phyloP scores from a whole-genome alignment of 2,113 vertebrate genomes.

The Nanorana parkeri region DNA sequence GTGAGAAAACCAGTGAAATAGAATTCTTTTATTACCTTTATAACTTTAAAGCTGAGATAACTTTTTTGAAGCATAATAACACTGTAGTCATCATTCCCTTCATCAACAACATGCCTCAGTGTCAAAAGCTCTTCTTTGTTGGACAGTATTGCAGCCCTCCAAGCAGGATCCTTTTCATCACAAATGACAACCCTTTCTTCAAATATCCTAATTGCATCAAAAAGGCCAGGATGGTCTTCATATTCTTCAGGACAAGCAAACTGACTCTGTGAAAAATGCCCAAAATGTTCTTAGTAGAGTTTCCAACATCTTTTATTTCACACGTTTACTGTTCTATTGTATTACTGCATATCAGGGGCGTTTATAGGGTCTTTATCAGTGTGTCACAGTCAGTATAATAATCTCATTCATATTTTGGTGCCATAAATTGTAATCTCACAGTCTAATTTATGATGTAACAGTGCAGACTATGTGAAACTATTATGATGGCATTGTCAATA shows the following conservation, averaged over 20 bases:
- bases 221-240: constrained; percentile 86
- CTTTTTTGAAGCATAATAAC: constrained; percentile 97
- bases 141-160: constrained; percentile 90
- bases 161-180: constrained; percentile 93
- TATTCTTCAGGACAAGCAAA: constrained; percentile 98
- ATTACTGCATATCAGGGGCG: too few relatives aligned
- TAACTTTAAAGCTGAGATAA: constrained; percentile 96
- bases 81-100: constrained; percentile 94
- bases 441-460: too few relatives aligned
- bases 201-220: constrained; percentile 90
- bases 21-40: constrained; percentile 81
- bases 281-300: background rate
- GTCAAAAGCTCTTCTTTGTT: constrained; percentile 93
- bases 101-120: constrained; percentile 92
- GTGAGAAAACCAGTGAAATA: too few relatives aligned
- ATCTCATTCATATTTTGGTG: too few relatives aligned
- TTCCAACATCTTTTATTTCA: too few relatives aligned
- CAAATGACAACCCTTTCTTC: constrained; percentile 93
- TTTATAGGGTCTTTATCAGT: too few relatives aligned
- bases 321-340: too few relatives aligned
- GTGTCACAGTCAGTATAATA: too few relatives aligned
- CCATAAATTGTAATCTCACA: too few relatives aligned
- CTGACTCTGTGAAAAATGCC: constrained; percentile 80
- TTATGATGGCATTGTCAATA: too few relatives aligned
- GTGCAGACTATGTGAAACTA: too few relatives aligned